phyloP scores from a whole-genome alignment of 2,797 vertebrate species.

The Cyclopterus lumpus region DNA sequence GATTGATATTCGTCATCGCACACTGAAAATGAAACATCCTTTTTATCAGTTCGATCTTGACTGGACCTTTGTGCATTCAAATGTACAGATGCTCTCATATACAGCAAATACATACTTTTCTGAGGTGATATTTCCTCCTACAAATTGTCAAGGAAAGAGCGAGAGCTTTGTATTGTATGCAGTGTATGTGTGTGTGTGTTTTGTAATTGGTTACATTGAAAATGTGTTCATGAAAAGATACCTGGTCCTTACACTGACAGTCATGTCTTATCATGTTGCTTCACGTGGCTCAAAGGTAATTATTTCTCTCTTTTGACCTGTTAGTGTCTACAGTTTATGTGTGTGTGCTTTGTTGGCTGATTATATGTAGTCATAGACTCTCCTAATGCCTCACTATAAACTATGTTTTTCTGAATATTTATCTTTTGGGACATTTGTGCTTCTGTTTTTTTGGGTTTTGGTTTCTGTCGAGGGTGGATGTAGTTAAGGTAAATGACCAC shows the following conservation, averaged over 20 bases:
- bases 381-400: background rate
- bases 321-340: background rate
- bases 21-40: constrained; percentile 47
- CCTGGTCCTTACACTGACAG: background rate
- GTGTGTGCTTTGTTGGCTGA: background rate
- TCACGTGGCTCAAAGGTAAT: background rate
- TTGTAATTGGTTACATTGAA: background rate
- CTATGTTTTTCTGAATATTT: background rate
- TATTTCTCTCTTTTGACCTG: background rate
- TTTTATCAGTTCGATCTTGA: constrained; percentile 23
- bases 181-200: background rate
- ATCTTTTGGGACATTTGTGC: background rate
- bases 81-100: background rate
- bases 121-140: constrained; percentile 3
- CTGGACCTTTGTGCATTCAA: constrained; percentile 8
- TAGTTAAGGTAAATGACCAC: background rate
- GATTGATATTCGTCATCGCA: constrained; percentile 51
- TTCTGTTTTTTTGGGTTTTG: background rate
- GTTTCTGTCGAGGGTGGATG: background rate
- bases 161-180: background rate
- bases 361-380: background rate
- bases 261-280: background rate
- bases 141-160: background rate
- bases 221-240: constrained; percentile 1
- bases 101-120: background rate